Base-by-base conservation (phyloP, 1,140 invertebrate genomes). In the Penaeus chinensis region DNA sequence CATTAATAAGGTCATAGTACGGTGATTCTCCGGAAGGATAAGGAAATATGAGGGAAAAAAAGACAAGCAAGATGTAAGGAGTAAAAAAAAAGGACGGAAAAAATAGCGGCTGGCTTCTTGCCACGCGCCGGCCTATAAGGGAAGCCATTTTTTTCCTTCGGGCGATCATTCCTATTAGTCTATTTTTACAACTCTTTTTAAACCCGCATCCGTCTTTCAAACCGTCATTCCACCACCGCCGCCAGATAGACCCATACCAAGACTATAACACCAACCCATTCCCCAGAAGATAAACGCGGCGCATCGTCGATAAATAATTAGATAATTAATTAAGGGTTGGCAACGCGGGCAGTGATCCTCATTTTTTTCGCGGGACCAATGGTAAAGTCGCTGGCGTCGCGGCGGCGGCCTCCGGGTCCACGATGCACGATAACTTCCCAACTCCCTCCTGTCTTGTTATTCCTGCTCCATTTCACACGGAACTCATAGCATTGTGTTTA, bases 321-420 rank as follows among this genome's bases (percentile, higher is more conserved):
- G 78, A 66, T 87, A 82, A 82, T 82, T 87, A 74, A 82, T 77
- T 47, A 66, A 86, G 79, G 71, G 79, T 65, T 87, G 85, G 85
- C 85, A 87, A 82, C 85, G 27, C 69, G 84, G 47, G 62, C 60
- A 37, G 63, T 81, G 65, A 80, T 80, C 84, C 84, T 86, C 84
- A 87, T 87, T 87, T 87, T 87, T 87, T 87, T 82, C 66, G 42
- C 54, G 66, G 79, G 79, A 87, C 85, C 85, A 87, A 87, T 87
- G 54, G 85, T 85, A 66, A 80, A 80, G 84, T 85, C 78, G 37
- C 42, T 54, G 81, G 62, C 81, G 62, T 42, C 62, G 81, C 62
- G 10, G 82, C 54, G 42, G 84, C 63, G 63, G 85, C 54, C 85
- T 82, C 66, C 27, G 63, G 79, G 42, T 82, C 79, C 63, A 47